phyloP scores from a whole-genome alignment of 2,888 invertebrate species.

The Digitonthophagus gazella region DNA sequence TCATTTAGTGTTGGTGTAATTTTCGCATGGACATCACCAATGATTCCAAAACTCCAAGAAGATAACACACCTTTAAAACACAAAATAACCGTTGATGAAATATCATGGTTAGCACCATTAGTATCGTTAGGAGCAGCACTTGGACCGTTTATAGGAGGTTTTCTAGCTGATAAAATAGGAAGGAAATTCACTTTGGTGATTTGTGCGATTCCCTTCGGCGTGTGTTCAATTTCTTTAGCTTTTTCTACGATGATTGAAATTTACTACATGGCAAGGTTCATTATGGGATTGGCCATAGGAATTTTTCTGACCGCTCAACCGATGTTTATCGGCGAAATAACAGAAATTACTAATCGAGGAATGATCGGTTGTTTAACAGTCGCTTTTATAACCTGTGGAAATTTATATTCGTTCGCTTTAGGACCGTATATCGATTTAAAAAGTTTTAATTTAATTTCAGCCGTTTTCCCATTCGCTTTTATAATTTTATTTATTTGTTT shows the following conservation, averaged over 20 bases:
- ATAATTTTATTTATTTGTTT: constrained; percentile 20
- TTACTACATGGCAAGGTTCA: constrained; percentile 28
- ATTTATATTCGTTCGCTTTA: constrained; percentile 24
- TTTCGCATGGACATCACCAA: constrained; percentile 49
- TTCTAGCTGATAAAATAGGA: constrained; percentile 63
- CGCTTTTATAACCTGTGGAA: constrained; percentile 25
- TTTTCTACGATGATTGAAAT: constrained; percentile 24
- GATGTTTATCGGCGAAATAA: constrained; percentile 79
- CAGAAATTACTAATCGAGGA: constrained; percentile 30
- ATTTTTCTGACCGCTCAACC: constrained; percentile 66
- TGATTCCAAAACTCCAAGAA: constrained; percentile 33
- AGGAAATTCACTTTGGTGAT: constrained; percentile 62
- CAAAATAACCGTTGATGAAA: constrained; percentile 56
- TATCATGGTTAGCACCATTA: constrained; percentile 72
- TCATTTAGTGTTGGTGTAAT: constrained; percentile 49
- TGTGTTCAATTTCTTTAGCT: constrained; percentile 45
- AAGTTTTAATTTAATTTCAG: constrained; percentile 20
- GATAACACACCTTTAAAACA: constrained; percentile 51
- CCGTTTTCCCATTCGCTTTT: constrained; percentile 19
- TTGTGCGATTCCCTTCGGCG: constrained; percentile 61
- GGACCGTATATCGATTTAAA: constrained; percentile 27
- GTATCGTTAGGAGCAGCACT: constrained; percentile 63
- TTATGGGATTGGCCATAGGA: constrained; percentile 24
- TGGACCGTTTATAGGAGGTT: constrained; percentile 67
- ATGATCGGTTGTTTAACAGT: constrained; percentile 26